Conservation (phyloP, 1,140 invertebrate genomes). For the Uloborus diversus region DNA sequence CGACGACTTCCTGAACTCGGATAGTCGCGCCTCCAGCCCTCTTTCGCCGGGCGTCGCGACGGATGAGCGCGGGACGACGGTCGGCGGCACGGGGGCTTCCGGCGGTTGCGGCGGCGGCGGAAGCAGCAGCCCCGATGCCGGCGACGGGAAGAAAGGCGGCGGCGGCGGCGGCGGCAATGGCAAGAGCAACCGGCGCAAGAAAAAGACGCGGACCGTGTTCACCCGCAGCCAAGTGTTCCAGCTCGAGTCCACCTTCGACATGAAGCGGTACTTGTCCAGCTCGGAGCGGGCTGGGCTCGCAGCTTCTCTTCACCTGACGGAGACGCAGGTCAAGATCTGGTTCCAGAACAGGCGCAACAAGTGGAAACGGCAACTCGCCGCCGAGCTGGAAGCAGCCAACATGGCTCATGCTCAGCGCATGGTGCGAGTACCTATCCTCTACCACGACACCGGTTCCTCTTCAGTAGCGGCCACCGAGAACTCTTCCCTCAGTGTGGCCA, state of each 20-base stretch:
- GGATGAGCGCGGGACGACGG: neutral
- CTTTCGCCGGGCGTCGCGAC: slow-evolving; percentile 13
- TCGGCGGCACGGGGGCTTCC: neutral
- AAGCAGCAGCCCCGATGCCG: neutral
- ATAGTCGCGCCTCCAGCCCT: slow-evolving; percentile 47
- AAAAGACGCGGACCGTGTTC: slow-evolving; percentile 98
- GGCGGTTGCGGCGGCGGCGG: neutral
- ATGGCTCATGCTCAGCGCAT: slow-evolving; percentile 94
- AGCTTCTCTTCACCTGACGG: slow-evolving; percentile 91
- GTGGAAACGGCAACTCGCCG: slow-evolving; percentile 96
- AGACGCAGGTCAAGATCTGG: slow-evolving; percentile 97
- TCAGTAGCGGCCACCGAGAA: slow-evolving; percentile 76
- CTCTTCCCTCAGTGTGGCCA: slow-evolving; percentile 26
- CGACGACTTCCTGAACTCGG: slow-evolving; percentile 43
- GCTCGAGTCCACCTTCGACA: slow-evolving; percentile 96
- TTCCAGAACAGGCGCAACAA: slow-evolving; percentile 95
- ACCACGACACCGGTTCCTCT: slow-evolving; percentile 94
- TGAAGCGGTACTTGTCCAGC: slow-evolving; percentile 96
- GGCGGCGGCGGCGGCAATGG: neutral
- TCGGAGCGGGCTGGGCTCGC: slow-evolving; percentile 94
- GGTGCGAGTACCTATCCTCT: slow-evolving; percentile 92
- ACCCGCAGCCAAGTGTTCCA: slow-evolving; percentile 92
- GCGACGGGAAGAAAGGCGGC: neutral
- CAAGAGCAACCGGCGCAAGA: slow-evolving; percentile 84
- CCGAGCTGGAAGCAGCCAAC: slow-evolving; percentile 94